Conservation (phyloP, 2,888 invertebrate genomes). For the Lysandra coridon region DNA sequence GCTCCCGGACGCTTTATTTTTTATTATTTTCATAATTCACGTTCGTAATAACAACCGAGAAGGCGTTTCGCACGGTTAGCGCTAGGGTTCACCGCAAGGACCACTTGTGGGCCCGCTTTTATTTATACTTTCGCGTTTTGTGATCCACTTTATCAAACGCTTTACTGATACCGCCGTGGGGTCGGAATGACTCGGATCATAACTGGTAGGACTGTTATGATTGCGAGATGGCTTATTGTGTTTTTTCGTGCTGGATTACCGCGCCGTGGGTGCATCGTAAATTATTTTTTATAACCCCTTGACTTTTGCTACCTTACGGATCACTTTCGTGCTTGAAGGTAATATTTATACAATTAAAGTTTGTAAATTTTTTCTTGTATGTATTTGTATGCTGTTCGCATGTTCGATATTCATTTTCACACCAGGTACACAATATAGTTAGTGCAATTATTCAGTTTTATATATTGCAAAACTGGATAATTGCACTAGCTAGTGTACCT, state of each 20-base stretch:
- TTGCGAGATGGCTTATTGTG: constrained; percentile 69
- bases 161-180: constrained; percentile 71
- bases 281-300: constrained; percentile 47
- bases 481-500: background rate
- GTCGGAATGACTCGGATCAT: constrained; percentile 72
- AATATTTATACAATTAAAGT: background rate
- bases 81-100: constrained; percentile 70
- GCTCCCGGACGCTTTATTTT: constrained; percentile 66
- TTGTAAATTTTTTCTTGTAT: background rate
- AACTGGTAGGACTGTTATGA: constrained; percentile 63
- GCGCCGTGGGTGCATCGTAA: constrained; percentile 63
- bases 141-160: constrained; percentile 79
- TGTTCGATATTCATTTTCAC: background rate
- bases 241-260: constrained; percentile 73
- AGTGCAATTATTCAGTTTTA: background rate
- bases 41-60: constrained; percentile 77
- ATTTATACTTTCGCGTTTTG: constrained; percentile 72
- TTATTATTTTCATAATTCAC: constrained; percentile 81
- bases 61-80: constrained; percentile 80
- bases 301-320: constrained; percentile 7
- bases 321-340: background rate
- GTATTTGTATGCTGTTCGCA: background rate
- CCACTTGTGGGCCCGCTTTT: constrained; percentile 71
- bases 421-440: too few species aligned
- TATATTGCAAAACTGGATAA: background rate